Evolutionary conservation across 2,113 vertebrate species (phyloP), one percentile per base, ranked within the genome.

Genomic region (Rhegmatorhina hoffmannsi): DNA sequence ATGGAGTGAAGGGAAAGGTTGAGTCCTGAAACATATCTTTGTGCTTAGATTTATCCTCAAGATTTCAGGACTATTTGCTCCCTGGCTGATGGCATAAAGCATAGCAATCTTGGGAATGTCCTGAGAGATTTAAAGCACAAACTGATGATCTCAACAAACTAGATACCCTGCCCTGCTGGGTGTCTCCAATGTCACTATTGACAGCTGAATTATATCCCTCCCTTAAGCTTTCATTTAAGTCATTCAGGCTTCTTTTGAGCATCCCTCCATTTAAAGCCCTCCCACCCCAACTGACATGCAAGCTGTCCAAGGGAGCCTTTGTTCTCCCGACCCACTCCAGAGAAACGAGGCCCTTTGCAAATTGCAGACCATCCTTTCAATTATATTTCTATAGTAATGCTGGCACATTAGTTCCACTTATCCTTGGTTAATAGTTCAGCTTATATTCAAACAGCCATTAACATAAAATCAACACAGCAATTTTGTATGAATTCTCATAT

Each of bases 401-500:
- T 92, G 85, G 92, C 56, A 94, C 94, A 93, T 96, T 94, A 95
- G 94, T 95, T 96, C 95, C 95, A 97, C 95, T 95, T 96, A 94
- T 95, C 93, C 91, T 88, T 90, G 87, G 94, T 87, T 96, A 97
- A 97, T 94, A 97, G 95, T 96, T 97, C 96, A 94, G 97, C 95
- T 95, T 95, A 96, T 87, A 97, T 95, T 97, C 95, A 97, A 97
- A 97, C 93, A 97, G n/a, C 90, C 87, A 97, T 97, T 97, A 97
- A 95, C 95, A 94, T 89, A 97, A 97, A 97, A 97, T 96, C 97
- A 97, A 97, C 96, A 96, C 60, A 94, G 97, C 90, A 96, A 97
- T 96, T 97, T 96, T 43, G 66, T 92, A 89, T 88, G 92, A 95
- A 94, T 96, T 94, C 94, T 97, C 92, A 76, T 96, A 94, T 96